Conservation (phyloP, 2,797 vertebrate genomes). For the Parotocinclus haroldoi region DNA sequence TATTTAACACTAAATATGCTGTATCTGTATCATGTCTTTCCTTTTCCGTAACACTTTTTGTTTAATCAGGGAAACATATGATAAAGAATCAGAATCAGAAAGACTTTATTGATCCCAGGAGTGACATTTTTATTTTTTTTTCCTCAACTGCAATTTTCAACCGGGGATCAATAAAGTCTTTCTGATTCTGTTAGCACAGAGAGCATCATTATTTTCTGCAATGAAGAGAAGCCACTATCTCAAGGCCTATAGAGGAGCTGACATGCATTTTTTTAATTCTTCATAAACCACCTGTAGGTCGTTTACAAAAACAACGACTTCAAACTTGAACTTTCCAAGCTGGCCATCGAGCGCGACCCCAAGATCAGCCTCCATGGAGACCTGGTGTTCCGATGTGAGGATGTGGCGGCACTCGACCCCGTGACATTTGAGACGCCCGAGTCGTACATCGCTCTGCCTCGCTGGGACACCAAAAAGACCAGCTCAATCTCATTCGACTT, state of each 20-base stretch:
- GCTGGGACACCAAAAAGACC: slow-evolving; percentile 86
- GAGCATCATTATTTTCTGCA: too few species aligned
- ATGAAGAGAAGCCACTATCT: too few species aligned
- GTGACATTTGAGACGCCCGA: slow-evolving; percentile 84
- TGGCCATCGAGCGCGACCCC: slow-evolving; percentile 85
- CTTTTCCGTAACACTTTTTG: too few species aligned
- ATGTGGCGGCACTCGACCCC: slow-evolving; percentile 85
- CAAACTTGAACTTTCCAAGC: slow-evolving; percentile 86
- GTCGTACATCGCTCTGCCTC: slow-evolving; percentile 83
- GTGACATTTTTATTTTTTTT: too few species aligned
- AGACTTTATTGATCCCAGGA: too few species aligned
- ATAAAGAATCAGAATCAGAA: too few species aligned
- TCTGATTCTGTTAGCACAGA: too few species aligned
- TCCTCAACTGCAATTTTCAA: too few species aligned
- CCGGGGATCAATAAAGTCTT: too few species aligned
- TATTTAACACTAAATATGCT: too few species aligned
- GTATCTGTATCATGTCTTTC: too few species aligned
- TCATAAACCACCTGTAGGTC: slow-evolving; percentile 66
- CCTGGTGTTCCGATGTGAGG: slow-evolving; percentile 87
- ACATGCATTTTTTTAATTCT: background rate
- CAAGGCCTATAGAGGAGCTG: background rate
- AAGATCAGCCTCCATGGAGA: slow-evolving; percentile 89
- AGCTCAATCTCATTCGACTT: slow-evolving; percentile 93
- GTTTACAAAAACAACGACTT: slow-evolving; percentile 97
- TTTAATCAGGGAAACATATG: too few species aligned